Evolutionary conservation across 2,113 vertebrate genomes (phyloP).

Genomic region (Mesembrinibis cayennensis): DNA sequence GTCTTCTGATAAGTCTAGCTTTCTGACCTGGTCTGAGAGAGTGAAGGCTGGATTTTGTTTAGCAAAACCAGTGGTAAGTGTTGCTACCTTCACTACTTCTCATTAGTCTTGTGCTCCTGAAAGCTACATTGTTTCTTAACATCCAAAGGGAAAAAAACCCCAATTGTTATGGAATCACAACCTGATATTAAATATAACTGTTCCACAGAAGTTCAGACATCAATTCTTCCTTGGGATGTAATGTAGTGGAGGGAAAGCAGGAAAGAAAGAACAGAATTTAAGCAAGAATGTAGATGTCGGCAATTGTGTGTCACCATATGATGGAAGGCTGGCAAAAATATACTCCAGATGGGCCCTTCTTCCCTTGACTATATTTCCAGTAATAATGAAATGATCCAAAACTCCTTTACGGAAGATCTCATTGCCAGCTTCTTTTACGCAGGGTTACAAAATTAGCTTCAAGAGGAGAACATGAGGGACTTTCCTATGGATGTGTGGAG

Average conservation of each 20-base stretch:
- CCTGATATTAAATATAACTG: neutral
- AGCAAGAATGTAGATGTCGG: neutral
- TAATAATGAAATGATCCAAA: neutral
- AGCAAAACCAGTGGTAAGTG: neutral
- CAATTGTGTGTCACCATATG: neutral
- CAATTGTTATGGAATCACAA: neutral
- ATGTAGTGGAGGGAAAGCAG: neutral
- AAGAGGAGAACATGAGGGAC: neutral
- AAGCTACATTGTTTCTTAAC: neutral
- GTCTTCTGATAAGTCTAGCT: neutral
- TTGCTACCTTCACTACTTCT: neutral
- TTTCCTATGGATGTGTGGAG: neutral
- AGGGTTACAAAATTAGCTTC: neutral
- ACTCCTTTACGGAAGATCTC: neutral
- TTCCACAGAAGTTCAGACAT: neutral
- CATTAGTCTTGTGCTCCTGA: neutral
- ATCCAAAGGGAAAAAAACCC: rapidly evolving
- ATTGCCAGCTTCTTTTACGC: neutral
- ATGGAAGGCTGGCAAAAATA: neutral
- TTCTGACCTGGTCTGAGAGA: neutral
- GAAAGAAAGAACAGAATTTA: neutral
- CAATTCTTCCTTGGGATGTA: neutral
- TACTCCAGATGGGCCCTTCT: neutral
- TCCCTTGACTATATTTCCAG: neutral
- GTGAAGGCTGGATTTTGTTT: neutral